Conservation (phyloP, 2,888 invertebrate genomes). For the Elysia crispata region DNA sequence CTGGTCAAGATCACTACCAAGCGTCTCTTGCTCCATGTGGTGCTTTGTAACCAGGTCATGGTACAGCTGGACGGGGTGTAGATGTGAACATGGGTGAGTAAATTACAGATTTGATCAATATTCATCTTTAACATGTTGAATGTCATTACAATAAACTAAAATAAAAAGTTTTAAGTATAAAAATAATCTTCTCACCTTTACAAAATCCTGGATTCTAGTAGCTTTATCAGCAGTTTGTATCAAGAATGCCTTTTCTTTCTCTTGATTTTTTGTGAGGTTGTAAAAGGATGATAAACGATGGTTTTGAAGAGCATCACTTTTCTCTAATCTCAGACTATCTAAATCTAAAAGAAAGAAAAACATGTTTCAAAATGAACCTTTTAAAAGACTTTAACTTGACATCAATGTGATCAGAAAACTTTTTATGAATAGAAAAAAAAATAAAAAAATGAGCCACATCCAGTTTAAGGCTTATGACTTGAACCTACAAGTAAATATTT, state of each 20-base stretch:
- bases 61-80: constrained; percentile 60
- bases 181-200: constrained; percentile 57
- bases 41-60: constrained; percentile 67
- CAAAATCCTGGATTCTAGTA: constrained; percentile 60
- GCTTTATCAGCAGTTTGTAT: constrained; percentile 60
- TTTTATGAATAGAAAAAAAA: too few relatives aligned
- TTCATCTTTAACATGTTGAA: neutral
- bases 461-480: too few relatives aligned
- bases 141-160: constrained; percentile 2
- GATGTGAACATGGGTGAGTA: neutral
- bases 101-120: neutral
- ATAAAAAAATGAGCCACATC: too few relatives aligned
- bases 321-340: neutral
- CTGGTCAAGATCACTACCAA: constrained; percentile 65
- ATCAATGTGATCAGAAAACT: too few relatives aligned
- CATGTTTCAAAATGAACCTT: too few relatives aligned
- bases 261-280: constrained; percentile 65
- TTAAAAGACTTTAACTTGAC: too few relatives aligned
- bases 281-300: constrained; percentile 16
- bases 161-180: neutral
- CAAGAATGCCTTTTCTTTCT: constrained; percentile 61
- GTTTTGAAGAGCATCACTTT: constrained; percentile 11
- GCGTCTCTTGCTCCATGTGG: constrained; percentile 63
- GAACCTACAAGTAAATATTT: too few relatives aligned
- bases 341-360: constrained; percentile 21